These are phyloP conservation scores for Oryctes rhinoceros DNA, from an alignment of 1,140 invertebrate species.

Conservation along the genomic window DNA sequence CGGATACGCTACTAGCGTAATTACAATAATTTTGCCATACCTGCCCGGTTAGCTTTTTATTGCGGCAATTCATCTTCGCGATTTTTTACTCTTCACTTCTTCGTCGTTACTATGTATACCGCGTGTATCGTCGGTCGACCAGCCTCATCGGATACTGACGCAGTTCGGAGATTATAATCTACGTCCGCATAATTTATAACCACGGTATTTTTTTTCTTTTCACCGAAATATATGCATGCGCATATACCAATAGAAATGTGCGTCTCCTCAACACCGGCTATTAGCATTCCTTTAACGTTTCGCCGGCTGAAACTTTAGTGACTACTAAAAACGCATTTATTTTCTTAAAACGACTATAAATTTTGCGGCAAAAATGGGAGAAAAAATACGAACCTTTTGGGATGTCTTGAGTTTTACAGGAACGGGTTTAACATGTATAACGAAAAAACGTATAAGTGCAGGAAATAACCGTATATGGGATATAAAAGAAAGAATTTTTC, in stretches of 20 bases:
- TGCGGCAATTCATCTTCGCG: neutral
- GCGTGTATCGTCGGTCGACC: neutral
- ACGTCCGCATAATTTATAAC: neutral
- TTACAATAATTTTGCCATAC: conserved; percentile 13
- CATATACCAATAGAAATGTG: conserved; percentile 10
- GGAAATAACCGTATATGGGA: too few relatives aligned
- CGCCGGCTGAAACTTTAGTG: conserved; percentile 15
- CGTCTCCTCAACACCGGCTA: neutral
- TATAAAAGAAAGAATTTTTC: too few relatives aligned
- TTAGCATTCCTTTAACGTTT: conserved; percentile 18
- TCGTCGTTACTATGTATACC: neutral
- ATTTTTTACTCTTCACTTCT: neutral
- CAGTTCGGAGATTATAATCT: conserved; percentile 5
- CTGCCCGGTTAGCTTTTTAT: conserved; percentile 10
- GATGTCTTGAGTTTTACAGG: neutral
- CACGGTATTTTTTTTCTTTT: neutral
- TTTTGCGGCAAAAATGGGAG: neutral
- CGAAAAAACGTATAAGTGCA: neutral
- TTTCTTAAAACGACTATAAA: conserved; percentile 19
- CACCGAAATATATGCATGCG: neutral
- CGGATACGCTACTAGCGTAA: neutral
- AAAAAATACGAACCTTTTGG: neutral
- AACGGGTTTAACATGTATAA: neutral
- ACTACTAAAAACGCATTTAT: conserved; percentile 15
- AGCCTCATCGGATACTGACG: neutral